Percentiles rank a stretch among this genome's conserved stretches.
phyloP scores from a whole-genome alignment of 2,113 vertebrate species.

The Ptilonorhynchus violaceus region DNA sequence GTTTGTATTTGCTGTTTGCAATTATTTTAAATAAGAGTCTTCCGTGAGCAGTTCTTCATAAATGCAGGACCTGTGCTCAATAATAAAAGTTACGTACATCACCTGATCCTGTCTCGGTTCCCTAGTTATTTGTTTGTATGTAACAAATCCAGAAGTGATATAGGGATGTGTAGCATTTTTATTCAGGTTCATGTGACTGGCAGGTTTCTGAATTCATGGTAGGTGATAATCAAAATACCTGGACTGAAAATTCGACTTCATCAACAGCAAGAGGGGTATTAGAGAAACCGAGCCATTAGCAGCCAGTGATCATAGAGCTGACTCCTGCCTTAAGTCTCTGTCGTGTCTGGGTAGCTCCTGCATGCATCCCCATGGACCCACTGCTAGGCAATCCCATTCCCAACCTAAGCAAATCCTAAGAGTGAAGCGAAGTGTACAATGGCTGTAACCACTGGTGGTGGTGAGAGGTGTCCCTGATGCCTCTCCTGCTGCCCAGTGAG shows the following conservation, averaged over 20 bases:
- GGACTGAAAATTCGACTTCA: not conserved
- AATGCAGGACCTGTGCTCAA: fast-evolving
- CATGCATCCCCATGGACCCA: not conserved
- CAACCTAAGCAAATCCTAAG: not conserved
- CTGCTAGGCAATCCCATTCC: not conserved
- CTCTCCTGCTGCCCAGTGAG: not conserved
- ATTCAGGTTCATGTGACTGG: not conserved
- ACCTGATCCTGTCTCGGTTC: not conserved
- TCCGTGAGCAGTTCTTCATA: not conserved
- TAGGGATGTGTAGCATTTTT: not conserved
- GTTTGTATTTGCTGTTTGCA: not conserved
- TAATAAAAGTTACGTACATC: not conserved
- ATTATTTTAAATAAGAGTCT: not conserved
- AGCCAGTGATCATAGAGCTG: not conserved
- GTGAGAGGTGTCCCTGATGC: not conserved
- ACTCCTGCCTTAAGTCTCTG: not conserved
- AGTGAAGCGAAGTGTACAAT: not conserved
- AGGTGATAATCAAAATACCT: not conserved
- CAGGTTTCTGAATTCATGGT: not conserved
- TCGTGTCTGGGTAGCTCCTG: not conserved
- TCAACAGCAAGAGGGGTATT: not conserved
- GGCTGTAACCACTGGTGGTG: not conserved
- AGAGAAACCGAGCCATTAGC: not conserved
- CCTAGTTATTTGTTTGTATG: not conserved
- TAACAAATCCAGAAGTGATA: not conserved